Base-by-base conservation (phyloP, 2,888 invertebrate species). In the Cephus runcator region DNA sequence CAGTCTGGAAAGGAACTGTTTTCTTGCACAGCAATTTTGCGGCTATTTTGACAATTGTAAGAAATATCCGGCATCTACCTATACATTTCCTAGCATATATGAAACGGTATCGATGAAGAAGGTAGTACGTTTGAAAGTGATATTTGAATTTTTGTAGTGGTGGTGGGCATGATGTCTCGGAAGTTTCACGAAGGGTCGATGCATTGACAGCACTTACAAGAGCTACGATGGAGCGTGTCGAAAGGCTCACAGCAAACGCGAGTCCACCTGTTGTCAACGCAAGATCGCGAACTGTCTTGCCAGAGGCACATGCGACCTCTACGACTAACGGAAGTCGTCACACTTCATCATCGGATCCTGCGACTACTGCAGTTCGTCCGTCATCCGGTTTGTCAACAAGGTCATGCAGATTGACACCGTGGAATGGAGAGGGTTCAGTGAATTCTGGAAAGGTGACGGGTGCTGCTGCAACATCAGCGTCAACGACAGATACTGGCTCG, bases 151-250 rank as follows among this genome's bases (percentile, higher is more conserved):
- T 36, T 80, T 78, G 77, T 73, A 84, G 80, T 73, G 81, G 81
- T 69, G 81, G 80, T 69, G 83, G 79, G 36, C 81, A 83, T 35
- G 86, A 87, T 36, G 87, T 85, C 79, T 88, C 87, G n/a, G 91
- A 89, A 83, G 90, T 93, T 69, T 91, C 92, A 15, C 94, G 94
- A 85, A 93, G 94, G 88, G 93, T 95, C 92, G 94, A 95, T 85
- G 94, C 93, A 87, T 92, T 95, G 89, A 93, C 94, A 81, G 94
- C 94, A 68, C 92, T 94, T 86, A 95, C 95, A 76, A 93, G 93
- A 90, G 94, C 94, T 87, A 94, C 95, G 73, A 93, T 95, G 92
- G 94, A 94, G 90, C 94, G 94, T 88, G 94, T 95, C 87, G 94
- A 95, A 90, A 93, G 93, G 92, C 93, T 95, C 88, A 92, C 93